Conservation (phyloP, 2,113 vertebrate species). For the Corythaixoides concolor region DNA sequence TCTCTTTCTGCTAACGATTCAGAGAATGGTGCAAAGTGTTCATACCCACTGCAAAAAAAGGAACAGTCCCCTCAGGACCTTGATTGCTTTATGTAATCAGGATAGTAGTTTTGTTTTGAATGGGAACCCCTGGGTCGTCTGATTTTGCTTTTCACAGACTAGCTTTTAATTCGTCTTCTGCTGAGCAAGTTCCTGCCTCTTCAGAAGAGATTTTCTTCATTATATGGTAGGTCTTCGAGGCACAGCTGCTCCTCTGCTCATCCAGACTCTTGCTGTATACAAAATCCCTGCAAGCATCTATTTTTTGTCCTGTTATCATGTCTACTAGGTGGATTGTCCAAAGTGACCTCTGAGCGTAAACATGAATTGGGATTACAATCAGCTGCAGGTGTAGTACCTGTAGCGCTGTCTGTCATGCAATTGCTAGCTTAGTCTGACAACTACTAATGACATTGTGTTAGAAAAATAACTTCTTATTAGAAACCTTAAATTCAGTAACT, state of each 20-base stretch:
- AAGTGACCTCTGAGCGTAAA: neutral
- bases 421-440: neutral
- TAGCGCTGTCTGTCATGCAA: neutral
- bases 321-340: neutral
- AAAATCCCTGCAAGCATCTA: neutral
- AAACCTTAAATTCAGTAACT: neutral
- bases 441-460: neutral
- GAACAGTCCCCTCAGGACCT: neutral
- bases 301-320: neutral
- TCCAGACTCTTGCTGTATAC: neutral
- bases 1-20: neutral
- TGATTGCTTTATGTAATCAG: neutral
- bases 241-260: conserved; percentile 7
- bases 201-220: conserved; percentile 38
- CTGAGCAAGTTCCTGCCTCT: conserved; percentile 18
- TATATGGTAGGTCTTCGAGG: neutral
- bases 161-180: conserved; percentile 3
- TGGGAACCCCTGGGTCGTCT: neutral
- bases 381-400: neutral
- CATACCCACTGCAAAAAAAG: neutral
- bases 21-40: neutral
- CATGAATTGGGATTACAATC: neutral
- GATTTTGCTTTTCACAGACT: conserved; percentile 25
- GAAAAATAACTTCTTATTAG: neutral
- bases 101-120: neutral